Conservation (phyloP, 2,113 vertebrate genomes). For the Misgurnus mizolepis region DNA sequence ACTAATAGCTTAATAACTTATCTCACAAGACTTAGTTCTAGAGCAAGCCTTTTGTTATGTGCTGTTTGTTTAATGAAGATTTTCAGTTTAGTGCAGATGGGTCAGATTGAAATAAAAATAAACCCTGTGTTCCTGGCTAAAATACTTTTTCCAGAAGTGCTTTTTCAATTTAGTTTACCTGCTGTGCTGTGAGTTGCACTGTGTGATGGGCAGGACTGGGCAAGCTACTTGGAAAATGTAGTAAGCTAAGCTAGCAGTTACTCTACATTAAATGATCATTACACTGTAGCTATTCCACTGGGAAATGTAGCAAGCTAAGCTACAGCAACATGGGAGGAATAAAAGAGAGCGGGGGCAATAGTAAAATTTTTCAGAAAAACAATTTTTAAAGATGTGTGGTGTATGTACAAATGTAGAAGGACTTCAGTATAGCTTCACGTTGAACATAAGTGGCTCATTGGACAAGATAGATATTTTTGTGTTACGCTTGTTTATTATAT, state of each 20-base stretch:
- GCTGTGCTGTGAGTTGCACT: conserved; percentile 6
- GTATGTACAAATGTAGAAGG: no score
- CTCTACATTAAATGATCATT: no score
- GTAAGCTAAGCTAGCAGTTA: neutral
- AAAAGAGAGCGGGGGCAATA: no score
- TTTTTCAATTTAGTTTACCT: conserved; percentile 47
- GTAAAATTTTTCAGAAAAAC: no score
- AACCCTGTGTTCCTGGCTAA: conserved; percentile 21
- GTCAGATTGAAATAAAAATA: conserved; percentile 30
- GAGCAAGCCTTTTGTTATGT: conserved; percentile 13
- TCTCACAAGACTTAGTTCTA: conserved; percentile 4
- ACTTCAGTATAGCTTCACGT: no score
- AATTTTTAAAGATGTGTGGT: no score
- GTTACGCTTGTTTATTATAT: no score
- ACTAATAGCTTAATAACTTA: conserved; percentile 6
- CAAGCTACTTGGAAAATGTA: neutral
- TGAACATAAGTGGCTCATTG: no score
- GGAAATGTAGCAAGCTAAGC: no score
- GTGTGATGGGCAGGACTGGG: conserved; percentile 10
- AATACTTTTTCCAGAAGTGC: conserved; percentile 25
- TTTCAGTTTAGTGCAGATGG: neutral
- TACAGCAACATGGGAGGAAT: no score
- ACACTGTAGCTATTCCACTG: no score
- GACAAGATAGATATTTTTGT: no score
- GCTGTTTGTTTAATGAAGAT: neutral